Base-by-base conservation (phyloP, 2,797 vertebrate genomes). In the Rhyacichthys aspro region DNA sequence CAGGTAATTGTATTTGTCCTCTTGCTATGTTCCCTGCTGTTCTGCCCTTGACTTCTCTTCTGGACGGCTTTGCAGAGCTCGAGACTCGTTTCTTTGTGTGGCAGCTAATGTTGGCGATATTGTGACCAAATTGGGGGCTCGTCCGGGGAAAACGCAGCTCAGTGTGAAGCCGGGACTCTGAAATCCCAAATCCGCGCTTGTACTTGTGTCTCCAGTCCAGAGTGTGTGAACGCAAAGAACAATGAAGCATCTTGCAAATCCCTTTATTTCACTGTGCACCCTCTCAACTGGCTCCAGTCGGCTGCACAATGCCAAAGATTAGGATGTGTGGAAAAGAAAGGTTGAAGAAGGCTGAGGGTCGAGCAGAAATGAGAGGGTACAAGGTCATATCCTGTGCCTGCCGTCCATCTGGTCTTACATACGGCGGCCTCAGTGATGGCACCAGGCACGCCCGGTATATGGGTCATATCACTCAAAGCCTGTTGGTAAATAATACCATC, bases 211-310 rank as follows among this genome's bases (percentile, higher is more conserved):
- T 79, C 70, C 70, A 76, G 67, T 59, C 56, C 64, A 65, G 62
- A 37, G 63, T 34, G 38, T 57, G 50, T 75, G 73, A 88, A 75
- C 50, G 61, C 73, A 55, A 45, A 55, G 69, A 88, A 90, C 84
- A 86, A 85, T 78, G 54, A 57, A 79, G 67, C 42, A 56, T 70
- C 79, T 72, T 4, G 43, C 70, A 84, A 90, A 86, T 82, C 74
- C 78, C 64, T 66, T 83, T 55, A 56, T 77, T 84, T 83, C 64
- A 77, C 68, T 82, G 67, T 74, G 12, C 39, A 49, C 68, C 38
- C 53, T 48, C 48, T 66, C 32, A 36, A 23, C 60, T 53, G 72
- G 72, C 70, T 79, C 76, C 77, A 55, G 59, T 55, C 63, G n/a
- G 58, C 67, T 64, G 72, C 60, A 67, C 74, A 73, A 72, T 50